A percentile compares a stretch with the other conserved stretches of the same genome.
Evolutionary conservation across 1,140 invertebrate genomes (phyloP).

Genomic region (Drosophila bocki): DNA sequence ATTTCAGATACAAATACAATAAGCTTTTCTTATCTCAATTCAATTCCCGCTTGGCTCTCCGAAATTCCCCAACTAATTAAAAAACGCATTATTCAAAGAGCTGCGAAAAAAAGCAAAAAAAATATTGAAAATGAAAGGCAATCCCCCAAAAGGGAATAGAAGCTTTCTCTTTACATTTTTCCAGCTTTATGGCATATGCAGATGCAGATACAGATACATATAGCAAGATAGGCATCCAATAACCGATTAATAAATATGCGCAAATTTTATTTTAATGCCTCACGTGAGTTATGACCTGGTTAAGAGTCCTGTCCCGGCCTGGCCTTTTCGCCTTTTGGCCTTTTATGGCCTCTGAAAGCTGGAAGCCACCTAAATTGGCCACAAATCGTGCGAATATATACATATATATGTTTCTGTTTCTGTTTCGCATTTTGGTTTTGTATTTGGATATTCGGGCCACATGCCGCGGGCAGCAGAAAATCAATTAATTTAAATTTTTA

Average conservation of each 20-base stretch:
- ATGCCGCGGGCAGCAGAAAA: conserved; percentile 49
- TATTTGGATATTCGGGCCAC: conserved; percentile 11
- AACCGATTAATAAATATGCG: conserved; percentile 71
- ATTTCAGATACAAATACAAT: not conserved
- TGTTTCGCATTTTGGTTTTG: conserved; percentile 7
- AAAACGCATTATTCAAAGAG: conserved; percentile 44
- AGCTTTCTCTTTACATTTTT: conserved; percentile 36
- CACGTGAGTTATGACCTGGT: conserved; percentile 56
- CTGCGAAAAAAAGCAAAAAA: not conserved
- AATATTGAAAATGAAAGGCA: conserved; percentile 26
- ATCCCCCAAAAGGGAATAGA: not conserved
- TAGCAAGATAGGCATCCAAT: conserved; percentile 34
- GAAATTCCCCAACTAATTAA: conserved; percentile 42
- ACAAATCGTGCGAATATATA: conserved; percentile 65
- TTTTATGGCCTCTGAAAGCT: conserved; percentile 44
- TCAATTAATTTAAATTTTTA: conserved; percentile 78
- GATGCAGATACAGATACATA: conserved; percentile 6
- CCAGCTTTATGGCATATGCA: conserved; percentile 25
- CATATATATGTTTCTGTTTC: conserved; percentile 1
- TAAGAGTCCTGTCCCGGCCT: conserved; percentile 16
- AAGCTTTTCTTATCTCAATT: not conserved
- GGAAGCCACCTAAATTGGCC: conserved; percentile 55
- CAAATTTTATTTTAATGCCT: conserved; percentile 69
- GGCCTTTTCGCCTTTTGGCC: conserved; percentile 10
- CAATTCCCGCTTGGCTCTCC: conserved; percentile 21